These are phyloP conservation scores for Drosophila acutilabella DNA, from an alignment of 2,888 invertebrate genomes.

Conservation along the genomic window DNA sequence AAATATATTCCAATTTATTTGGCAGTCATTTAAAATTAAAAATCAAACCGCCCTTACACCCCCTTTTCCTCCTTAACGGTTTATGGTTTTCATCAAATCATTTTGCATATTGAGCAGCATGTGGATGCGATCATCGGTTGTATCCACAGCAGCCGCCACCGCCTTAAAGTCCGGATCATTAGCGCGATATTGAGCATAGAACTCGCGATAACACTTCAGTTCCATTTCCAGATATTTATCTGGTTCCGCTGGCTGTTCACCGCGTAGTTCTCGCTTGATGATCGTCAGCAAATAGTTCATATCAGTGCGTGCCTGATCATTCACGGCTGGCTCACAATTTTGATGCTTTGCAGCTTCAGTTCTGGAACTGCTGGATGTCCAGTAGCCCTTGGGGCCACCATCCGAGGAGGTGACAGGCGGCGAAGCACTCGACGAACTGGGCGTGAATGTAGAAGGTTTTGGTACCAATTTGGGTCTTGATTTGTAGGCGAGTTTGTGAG, in stretches of 20 bases:
- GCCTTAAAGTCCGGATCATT: conserved; percentile 30
- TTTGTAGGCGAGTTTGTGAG: conserved; percentile 21
- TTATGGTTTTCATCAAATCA: conserved; percentile 73
- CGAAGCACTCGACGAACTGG: not conserved
- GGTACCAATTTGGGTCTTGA: conserved; percentile 40
- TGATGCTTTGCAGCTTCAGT: not conserved
- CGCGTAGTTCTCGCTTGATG: conserved; percentile 75
- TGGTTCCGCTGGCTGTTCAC: conserved; percentile 44
- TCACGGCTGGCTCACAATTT: not conserved
- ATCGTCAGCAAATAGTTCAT: conserved; percentile 47
- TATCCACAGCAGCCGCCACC: conserved; percentile 7
- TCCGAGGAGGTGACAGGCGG: not conserved
- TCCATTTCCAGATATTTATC: conserved; percentile 75
- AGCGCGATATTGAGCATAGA: conserved; percentile 45
- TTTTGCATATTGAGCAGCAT: conserved; percentile 80
- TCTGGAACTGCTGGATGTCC: not conserved
- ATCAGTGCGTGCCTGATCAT: conserved; percentile 19
- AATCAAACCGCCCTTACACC: not conserved
- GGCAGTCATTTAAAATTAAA: no score
- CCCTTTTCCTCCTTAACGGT: conserved; percentile 16
- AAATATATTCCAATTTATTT: no score
- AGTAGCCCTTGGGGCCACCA: not conserved
- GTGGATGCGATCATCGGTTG: conserved; percentile 61
- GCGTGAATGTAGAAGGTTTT: not conserved
- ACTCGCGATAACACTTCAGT: conserved; percentile 69